phyloP scores from a whole-genome alignment of 1,140 invertebrate genomes.

The Pachypeltis micranthus region DNA sequence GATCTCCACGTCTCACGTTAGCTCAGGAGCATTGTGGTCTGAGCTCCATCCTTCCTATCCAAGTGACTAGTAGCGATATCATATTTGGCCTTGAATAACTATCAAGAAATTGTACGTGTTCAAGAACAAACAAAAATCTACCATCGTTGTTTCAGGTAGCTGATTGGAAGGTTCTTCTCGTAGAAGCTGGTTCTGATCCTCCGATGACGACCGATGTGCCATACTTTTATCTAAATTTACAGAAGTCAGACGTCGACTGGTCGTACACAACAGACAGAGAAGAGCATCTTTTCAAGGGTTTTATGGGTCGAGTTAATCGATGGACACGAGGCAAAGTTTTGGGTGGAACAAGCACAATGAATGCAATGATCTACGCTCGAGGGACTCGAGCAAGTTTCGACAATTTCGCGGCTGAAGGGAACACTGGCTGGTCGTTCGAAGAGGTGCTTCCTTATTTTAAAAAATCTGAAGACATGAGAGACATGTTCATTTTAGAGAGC shows the following conservation, averaged over 20 bases:
- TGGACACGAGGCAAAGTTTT: slow-evolving; percentile 43
- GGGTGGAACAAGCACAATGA: slow-evolving; percentile 49
- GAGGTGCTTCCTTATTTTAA: slow-evolving; percentile 42
- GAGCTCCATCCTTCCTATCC: too few species aligned
- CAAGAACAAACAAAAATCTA: too few species aligned
- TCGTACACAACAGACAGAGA: slow-evolving; percentile 42
- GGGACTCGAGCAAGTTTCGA: slow-evolving; percentile 47
- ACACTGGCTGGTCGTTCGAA: slow-evolving; percentile 37
- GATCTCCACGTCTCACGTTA: too few species aligned
- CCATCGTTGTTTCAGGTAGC: not conserved
- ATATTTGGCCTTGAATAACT: too few species aligned
- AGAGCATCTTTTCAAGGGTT: slow-evolving; percentile 34
- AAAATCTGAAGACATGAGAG: slow-evolving; percentile 35
- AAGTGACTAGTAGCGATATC: too few species aligned
- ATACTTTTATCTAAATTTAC: not conserved
- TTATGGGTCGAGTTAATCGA: slow-evolving; percentile 39
- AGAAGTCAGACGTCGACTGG: slow-evolving; percentile 39
- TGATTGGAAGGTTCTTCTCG: not conserved
- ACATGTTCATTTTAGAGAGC: not conserved
- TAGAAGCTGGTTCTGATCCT: not conserved
- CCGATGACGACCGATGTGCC: not conserved
- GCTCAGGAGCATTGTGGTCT: too few species aligned
- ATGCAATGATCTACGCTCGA: slow-evolving; percentile 49
- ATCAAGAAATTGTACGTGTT: too few species aligned
- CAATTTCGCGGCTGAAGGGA: slow-evolving; percentile 10